phyloP scores from a whole-genome alignment of 2,113 vertebrate genomes.

The Rhineura floridana region DNA sequence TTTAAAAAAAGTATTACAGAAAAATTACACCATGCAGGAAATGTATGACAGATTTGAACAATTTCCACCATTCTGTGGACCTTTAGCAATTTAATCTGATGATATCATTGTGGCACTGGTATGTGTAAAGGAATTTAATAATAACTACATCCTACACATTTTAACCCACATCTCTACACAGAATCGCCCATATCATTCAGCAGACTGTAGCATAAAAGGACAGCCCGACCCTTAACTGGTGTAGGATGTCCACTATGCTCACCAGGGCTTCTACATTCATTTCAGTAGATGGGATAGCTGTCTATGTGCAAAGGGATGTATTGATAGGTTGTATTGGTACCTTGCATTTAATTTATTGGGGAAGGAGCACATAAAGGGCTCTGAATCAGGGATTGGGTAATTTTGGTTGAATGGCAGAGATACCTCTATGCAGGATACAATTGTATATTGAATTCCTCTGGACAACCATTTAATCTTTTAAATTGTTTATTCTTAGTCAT shows the following conservation, averaged over 20 bases:
- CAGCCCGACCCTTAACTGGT: not conserved
- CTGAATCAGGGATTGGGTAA: not conserved
- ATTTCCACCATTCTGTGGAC: not conserved
- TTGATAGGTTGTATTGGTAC: too few species aligned
- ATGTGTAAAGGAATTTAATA: not conserved
- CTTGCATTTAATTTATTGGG: not conserved
- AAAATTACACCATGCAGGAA: not conserved
- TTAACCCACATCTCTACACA: not conserved
- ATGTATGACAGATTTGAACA: not conserved
- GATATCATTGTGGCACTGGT: not conserved
- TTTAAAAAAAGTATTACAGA: not conserved
- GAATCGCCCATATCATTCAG: not conserved
- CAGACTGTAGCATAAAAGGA: not conserved
- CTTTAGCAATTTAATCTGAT: too few species aligned
- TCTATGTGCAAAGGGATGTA: not conserved
- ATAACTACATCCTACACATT: not conserved
- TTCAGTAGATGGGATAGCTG: not conserved
- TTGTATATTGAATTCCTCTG: too few species aligned
- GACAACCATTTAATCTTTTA: too few species aligned
- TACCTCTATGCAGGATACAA: too few species aligned
- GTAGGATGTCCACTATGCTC: too few species aligned
- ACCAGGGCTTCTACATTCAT: not conserved
- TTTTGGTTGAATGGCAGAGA: not conserved
- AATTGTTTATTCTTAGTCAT: too few species aligned
- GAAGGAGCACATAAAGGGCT: not conserved